Conservation (phyloP, 2,888 invertebrate genomes). For the Cylindroiulus punctatus region DNA sequence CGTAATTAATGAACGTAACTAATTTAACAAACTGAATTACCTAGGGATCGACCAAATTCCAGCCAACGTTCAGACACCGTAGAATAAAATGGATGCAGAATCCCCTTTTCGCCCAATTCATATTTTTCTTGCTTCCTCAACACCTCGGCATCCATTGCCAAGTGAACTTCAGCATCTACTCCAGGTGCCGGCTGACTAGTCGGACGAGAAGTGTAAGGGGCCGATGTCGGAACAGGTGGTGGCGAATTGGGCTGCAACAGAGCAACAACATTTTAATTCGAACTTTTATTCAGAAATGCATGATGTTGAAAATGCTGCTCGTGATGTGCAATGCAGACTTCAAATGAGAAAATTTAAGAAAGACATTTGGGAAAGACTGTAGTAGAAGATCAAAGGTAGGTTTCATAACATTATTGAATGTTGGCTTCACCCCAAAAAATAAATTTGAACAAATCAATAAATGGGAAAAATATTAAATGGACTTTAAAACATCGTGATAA, state of each 20-base stretch:
- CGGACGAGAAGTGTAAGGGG: not conserved
- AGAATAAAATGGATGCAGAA: conserved; percentile 70
- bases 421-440: not conserved
- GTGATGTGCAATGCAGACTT: not conserved
- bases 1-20: not conserved
- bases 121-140: conserved; percentile 60
- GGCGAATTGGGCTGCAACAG: conserved; percentile 20
- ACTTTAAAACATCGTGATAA: not conserved
- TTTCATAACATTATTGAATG: not conserved
- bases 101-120: conserved; percentile 71
- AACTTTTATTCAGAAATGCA: not conserved
- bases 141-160: conserved; percentile 55
- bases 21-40: conserved; percentile 60
- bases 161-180: conserved; percentile 42
- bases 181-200: not conserved
- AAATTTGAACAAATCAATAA: too few species aligned
- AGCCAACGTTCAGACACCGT: conserved; percentile 72
- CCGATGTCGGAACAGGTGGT: conserved; percentile 15
- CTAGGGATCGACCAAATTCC: conserved; percentile 69
- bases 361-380: not conserved
- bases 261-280: not conserved
- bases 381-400: not conserved
- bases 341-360: not conserved
- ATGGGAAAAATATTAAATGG: too few species aligned
- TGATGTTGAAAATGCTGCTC: not conserved